These are phyloP conservation scores for Yponomeuta sedellus DNA, from an alignment of 2,888 invertebrate species.

Conservation along the genomic window DNA sequence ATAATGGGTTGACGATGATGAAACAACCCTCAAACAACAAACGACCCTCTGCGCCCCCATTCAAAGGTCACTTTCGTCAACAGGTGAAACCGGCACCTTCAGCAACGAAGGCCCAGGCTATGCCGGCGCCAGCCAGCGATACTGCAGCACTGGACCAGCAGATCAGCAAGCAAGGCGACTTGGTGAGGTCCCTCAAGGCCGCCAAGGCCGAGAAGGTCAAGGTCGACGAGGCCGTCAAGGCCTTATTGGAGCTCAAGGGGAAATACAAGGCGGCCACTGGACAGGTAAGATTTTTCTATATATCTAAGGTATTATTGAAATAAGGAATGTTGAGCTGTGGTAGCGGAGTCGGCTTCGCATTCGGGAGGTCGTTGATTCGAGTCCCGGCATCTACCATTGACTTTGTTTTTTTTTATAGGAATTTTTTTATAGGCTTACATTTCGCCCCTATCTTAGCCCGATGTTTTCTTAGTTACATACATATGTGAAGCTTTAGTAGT, in stretches of 20 bases:
- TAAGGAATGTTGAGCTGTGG: too few relatives aligned
- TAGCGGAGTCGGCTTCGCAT: too few relatives aligned
- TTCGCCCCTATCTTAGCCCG: too few relatives aligned
- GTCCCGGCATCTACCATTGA: too few relatives aligned
- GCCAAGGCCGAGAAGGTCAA: conserved; percentile 71
- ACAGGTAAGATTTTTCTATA: conserved; percentile 30
- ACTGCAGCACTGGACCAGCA: conserved; percentile 43
- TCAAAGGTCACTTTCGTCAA: background rate
- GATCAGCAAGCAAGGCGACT: conserved; percentile 78
- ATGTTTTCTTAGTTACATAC: too few relatives aligned
- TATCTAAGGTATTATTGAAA: background rate
- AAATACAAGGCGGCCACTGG: conserved; percentile 79
- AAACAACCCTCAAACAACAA: too few relatives aligned
- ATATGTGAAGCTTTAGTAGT: too few relatives aligned
- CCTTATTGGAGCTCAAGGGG: conserved; percentile 81
- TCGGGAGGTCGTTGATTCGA: too few relatives aligned
- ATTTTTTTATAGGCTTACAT: too few relatives aligned
- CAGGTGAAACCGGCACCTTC: conserved; percentile 31
- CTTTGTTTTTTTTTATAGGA: too few relatives aligned
- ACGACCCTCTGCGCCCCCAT: background rate
- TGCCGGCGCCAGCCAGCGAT: conserved; percentile 24
- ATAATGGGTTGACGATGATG: too few relatives aligned
- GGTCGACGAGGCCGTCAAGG: conserved; percentile 64
- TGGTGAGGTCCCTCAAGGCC: conserved; percentile 81
- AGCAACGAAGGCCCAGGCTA: conserved; percentile 19